Evolutionary conservation across 2,888 invertebrate species (phyloP), one percentile per base, ranked within the genome.

Genomic region (Drosophila lacicola): DNA sequence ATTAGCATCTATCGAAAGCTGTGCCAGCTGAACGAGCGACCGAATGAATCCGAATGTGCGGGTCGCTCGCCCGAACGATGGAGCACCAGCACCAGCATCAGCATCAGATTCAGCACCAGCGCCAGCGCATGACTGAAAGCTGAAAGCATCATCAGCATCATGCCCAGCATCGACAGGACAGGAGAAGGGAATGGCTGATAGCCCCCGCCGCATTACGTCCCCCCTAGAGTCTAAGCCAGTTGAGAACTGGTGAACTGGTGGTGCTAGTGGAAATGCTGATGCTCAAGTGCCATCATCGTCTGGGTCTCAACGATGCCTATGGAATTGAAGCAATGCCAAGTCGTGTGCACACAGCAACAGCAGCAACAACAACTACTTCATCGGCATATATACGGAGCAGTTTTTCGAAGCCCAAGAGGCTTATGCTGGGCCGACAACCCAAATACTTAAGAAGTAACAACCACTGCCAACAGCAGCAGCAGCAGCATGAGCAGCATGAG

Each of bases 1-100:
- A 87, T 87, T 78, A 79, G 84, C 82, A 82, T 82, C 82, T 84
- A 82, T 86, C 78, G 82, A 81, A 75, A 74, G 84, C 78, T 71
- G 73, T 80, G 81, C 83, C 83, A 75, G 73, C 77, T 49, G 67
- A 76, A 70, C 74, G 83, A 81, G 41, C 71, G 25, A 42, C 49
- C 75, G 82, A 80, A 64, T 29, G 78, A 66, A 80, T 65, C 78
- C 81, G 81, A 80, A 60, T 65, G 79, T 80, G 79, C 82, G 82
- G 80, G 82, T 73, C 69, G 63, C 37, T 74, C 41, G 42, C 11
- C 13, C 36, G 29, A 29, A 29, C 29, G 29, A 29, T 29, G 29
- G 29, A 29, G 29, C 29, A 8, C 13, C 36, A 36, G 36, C 13
- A 10, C 11, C 34, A 11, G 34, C 11, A 11, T 36, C 34, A 11